Base-by-base conservation (phyloP, 2,888 invertebrate species). In the Exocentrus adspersus region DNA sequence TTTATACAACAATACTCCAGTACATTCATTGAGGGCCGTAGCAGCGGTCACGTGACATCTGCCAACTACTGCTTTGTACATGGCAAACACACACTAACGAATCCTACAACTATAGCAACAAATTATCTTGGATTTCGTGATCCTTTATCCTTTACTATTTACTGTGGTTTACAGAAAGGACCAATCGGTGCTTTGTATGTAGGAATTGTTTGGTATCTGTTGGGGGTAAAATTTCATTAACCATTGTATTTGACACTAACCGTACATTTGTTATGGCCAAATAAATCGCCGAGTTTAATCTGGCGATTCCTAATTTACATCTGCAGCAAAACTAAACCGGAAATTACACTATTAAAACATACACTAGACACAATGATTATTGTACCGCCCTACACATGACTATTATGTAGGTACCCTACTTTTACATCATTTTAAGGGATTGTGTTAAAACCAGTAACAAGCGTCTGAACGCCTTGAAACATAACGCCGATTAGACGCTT, bases 141-240 rank as follows among this genome's bases (percentile, higher is more conserved):
- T 45, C 46, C 57, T 46, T 57, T 57, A 45, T 45, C 57, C 46
- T 46, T 7, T 20, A 46, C 46, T 57, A 20, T 57, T 57, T 57
- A 21, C 57, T 28, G 19, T 28, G 46, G 32, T 28, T 24, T 20
- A 46, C 32, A 57, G 60, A 64, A 64, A 52, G 60, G 56, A 60
- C 60, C 54, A 64, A 64, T 64, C 54, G 60, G 51, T 41, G 60
- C 51, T 52, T 64, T 64, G 64, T 57, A 60, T 60, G 63, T 59
- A 54, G 54, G 32, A 64, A 64, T 64, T 64, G 64, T 64, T 64
- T 64, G 60, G 59, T 57, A 48, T 65, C 53, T 58, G 60, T 54
- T 46, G 42, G 53, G 61, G 30, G 60, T 54, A 52, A 67, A 67
- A 67, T 67, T 67, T 67, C 66, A 67, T 67, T 67, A 67, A 67